phyloP scores from a whole-genome alignment of 2,113 vertebrate species.

The Leucosticte australis region DNA sequence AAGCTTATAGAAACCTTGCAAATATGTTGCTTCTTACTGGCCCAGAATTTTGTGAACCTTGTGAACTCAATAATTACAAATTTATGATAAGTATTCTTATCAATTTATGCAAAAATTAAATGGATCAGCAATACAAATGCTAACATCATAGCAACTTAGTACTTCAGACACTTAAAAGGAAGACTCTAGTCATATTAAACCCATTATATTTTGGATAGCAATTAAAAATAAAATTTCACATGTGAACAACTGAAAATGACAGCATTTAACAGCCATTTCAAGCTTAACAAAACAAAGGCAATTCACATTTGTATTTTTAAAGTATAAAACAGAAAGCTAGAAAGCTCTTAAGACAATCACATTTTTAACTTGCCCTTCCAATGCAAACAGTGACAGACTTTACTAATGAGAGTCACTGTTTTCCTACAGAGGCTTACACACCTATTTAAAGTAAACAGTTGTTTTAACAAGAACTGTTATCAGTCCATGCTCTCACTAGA shows the following conservation, averaged over 20 bases:
- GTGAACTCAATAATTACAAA: not conserved
- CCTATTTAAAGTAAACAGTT: not conserved
- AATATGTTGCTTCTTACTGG: not conserved
- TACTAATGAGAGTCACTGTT: not conserved
- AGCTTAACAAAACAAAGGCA: not conserved
- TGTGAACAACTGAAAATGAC: not conserved
- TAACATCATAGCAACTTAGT: not conserved
- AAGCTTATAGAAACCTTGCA: not conserved
- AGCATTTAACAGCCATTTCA: constrained; percentile 1
- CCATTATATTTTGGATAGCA: not conserved
- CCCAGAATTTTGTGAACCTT: not conserved
- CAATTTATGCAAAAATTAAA: not conserved
- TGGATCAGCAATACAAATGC: not conserved
- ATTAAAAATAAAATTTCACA: not conserved
- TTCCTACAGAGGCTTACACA: not conserved
- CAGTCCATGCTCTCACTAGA: not conserved
- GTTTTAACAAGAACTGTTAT: not conserved
- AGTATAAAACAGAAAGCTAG: not conserved
- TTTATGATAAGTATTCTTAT: not conserved
- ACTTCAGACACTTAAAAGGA: constrained; percentile 6
- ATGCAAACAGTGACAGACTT: not conserved
- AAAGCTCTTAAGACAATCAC: not conserved
- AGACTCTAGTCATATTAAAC: not conserved
- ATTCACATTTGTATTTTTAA: constrained; percentile 2
- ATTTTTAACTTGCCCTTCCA: constrained; percentile 2